These are phyloP conservation scores for Alexandromys fortis DNA, from an alignment of 2,113 vertebrate genomes.

Conservation along the genomic window DNA sequence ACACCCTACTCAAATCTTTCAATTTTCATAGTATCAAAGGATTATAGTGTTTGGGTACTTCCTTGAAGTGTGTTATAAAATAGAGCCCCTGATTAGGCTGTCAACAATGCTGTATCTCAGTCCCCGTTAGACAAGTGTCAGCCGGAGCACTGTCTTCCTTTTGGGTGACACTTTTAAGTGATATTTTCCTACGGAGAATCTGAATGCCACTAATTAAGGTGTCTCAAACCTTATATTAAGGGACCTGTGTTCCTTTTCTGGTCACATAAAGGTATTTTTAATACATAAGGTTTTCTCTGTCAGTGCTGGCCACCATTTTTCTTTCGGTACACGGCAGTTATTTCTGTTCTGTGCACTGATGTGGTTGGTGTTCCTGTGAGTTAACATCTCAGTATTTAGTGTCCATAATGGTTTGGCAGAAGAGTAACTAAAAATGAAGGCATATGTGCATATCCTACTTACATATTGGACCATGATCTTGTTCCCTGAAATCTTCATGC, in stretches of 20 bases:
- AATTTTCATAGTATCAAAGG: slow-evolving; percentile 18
- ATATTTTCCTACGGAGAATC: background rate
- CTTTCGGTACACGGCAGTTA: background rate
- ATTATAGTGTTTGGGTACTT: slow-evolving; percentile 45
- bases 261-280: slow-evolving; percentile 3
- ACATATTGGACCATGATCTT: slow-evolving; percentile 12
- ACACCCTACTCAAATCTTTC: slow-evolving; percentile 29
- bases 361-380: background rate
- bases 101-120: background rate
- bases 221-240: slow-evolving; percentile 29
- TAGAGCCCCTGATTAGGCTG: slow-evolving; percentile 31
- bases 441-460: background rate
- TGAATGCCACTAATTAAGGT: background rate
- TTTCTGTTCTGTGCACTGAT: slow-evolving; percentile 28
- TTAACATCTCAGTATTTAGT: slow-evolving; percentile 19
- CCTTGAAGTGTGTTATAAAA: slow-evolving; percentile 47
- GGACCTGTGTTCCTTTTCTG: background rate
- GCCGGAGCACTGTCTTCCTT: background rate
- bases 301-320: background rate
- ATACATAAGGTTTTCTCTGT: background rate
- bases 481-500: slow-evolving; percentile 9
- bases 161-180: background rate
- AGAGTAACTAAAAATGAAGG: slow-evolving; percentile 30
- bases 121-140: slow-evolving; percentile 52
- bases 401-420: background rate